phyloP scores from a whole-genome alignment of 35 echinoderm and acorn worm genomes.

The Apostichopus californicus region DNA sequence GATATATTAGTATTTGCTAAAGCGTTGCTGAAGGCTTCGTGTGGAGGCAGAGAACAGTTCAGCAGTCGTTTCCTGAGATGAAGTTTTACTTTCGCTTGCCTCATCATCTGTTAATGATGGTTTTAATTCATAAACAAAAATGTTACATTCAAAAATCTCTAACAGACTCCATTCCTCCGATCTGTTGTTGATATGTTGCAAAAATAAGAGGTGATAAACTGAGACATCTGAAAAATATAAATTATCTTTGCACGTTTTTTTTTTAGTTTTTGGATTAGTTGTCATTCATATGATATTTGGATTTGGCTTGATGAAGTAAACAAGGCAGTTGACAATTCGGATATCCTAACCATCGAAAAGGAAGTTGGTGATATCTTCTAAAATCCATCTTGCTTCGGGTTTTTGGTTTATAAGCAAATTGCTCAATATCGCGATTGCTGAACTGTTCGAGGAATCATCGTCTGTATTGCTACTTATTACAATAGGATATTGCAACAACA shows the following conservation, averaged over 20 bases:
- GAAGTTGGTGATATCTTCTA: neutral
- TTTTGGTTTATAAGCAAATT: neutral
- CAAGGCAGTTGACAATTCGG: conserved; percentile 4
- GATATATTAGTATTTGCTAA: too few species aligned
- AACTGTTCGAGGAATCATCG: neutral
- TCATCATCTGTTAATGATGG: neutral
- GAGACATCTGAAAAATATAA: conserved; percentile 61
- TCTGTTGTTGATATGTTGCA: neutral
- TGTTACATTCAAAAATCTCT: conserved; percentile 4
- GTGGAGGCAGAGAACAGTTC: neutral
- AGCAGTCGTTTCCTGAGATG: neutral
- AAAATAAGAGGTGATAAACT: conserved; percentile 6
- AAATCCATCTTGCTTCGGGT: neutral
- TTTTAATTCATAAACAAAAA: conserved; percentile 45
- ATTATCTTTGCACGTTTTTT: conserved; percentile 38
- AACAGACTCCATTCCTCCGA: neutral
- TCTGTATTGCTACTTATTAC: neutral
- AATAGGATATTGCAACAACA: neutral
- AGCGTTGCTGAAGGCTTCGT: too few species aligned
- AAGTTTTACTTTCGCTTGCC: neutral
- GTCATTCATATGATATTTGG: neutral
- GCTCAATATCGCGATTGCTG: neutral
- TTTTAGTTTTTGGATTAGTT: neutral
- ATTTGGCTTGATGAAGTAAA: conserved; percentile 18
- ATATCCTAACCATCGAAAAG: neutral